Evolutionary conservation across 2,113 vertebrate genomes (phyloP).

Genomic region (Protobothrops flavoviridis): DNA sequence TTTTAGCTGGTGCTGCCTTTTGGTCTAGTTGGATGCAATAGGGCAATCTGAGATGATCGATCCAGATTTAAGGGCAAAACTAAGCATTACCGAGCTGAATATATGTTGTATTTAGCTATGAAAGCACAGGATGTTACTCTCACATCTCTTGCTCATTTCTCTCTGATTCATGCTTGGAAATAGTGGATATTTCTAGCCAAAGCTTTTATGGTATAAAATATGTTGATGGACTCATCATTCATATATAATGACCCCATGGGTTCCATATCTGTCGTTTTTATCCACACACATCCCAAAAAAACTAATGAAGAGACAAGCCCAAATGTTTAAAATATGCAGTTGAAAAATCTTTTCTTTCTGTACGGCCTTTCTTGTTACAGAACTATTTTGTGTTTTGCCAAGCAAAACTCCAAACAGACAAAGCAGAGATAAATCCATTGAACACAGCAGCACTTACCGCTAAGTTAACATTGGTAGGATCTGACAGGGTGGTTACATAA

Average conservation of each 20-base stretch:
- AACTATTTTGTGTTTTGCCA: not conserved
- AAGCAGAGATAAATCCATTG: not conserved
- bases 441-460: not conserved
- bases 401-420: not conserved
- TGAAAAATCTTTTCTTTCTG: not conserved
- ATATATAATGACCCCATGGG: not conserved
- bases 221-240: not conserved
- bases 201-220: not conserved
- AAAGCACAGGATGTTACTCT: not conserved
- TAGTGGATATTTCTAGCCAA: not conserved
- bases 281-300: not conserved
- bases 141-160: not conserved
- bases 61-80: not conserved
- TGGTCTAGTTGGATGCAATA: not conserved
- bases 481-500: not conserved
- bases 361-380: not conserved
- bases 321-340: not conserved
- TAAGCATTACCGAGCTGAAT: not conserved
- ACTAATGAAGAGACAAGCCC: not conserved
- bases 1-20: not conserved
- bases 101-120: not conserved
- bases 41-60: not conserved
- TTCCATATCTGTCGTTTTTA: not conserved
- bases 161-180: not conserved
- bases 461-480: not conserved